Conservation (phyloP, 2,797 vertebrate genomes). For the Protosalanx chinensis region DNA sequence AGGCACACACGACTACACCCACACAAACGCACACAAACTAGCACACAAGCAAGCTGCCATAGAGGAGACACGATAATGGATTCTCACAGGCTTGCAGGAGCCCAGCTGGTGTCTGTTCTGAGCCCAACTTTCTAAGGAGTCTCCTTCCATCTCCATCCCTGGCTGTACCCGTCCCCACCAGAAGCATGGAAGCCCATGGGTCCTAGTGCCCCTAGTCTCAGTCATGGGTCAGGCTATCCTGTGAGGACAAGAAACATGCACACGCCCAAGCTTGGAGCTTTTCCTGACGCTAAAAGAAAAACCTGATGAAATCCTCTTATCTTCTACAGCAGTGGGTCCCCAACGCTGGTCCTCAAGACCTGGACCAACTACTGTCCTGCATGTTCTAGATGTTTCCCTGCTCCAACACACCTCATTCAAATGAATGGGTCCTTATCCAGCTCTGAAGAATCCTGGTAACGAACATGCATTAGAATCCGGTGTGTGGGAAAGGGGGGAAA, state of each 20-base stretch:
- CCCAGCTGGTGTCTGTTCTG: slow-evolving; percentile 60
- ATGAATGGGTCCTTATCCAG: no score
- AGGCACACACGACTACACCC: background rate
- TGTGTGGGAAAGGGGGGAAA: no score
- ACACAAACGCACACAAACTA: slow-evolving; percentile 3
- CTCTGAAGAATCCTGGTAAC: no score
- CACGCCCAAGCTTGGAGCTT: background rate
- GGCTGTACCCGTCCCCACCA: slow-evolving; percentile 25
- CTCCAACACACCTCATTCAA: no score
- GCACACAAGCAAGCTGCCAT: slow-evolving; percentile 31
- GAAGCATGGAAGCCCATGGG: background rate
- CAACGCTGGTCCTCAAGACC: no score
- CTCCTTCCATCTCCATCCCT: background rate
- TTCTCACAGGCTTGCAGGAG: slow-evolving; percentile 25
- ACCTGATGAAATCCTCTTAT: no score
- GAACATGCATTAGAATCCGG: no score
- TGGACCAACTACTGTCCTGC: no score
- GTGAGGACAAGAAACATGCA: background rate
- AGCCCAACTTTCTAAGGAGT: slow-evolving; percentile 5
- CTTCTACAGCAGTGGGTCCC: no score
- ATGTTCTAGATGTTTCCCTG: no score
- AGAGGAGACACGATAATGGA: slow-evolving; percentile 40
- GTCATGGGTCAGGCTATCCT: background rate
- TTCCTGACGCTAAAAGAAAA: no score
- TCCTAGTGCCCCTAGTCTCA: background rate